A percentile compares a stretch with the other conserved stretches of the same genome.
phyloP scores from a whole-genome alignment of 2,888 invertebrate genomes.

The Panopea generosa region DNA sequence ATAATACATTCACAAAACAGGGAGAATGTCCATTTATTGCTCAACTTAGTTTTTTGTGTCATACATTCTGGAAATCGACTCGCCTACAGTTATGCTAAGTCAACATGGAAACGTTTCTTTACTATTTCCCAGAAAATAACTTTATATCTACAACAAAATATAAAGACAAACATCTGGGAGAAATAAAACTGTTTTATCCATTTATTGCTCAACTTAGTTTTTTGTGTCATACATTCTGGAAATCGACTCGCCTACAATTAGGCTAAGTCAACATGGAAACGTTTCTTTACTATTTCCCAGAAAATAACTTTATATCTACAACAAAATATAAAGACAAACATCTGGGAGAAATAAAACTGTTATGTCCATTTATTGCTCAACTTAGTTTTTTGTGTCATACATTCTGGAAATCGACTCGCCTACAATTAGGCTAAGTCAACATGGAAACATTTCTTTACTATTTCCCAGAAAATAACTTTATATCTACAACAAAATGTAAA shows the following conservation, averaged over 20 bases:
- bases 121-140: conserved; percentile 3
- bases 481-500: too few relatives aligned
- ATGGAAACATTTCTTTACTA: conserved; percentile 30
- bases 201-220: too few relatives aligned
- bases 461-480: too few relatives aligned
- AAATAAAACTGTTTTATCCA: too few relatives aligned
- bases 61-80: conserved; percentile 40
- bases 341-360: too few relatives aligned
- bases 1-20: too few relatives aligned
- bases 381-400: too few relatives aligned
- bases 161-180: too few relatives aligned
- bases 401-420: conserved; percentile 35
- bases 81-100: conserved; percentile 1
- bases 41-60: too few relatives aligned
- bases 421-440: conserved; percentile 14
- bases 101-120: conserved; percentile 43
- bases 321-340: not conserved
- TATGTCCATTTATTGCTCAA: too few relatives aligned
- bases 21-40: too few relatives aligned
- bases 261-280: conserved; percentile 36
- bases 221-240: conserved; percentile 34
- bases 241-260: conserved; percentile 21
- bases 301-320: not conserved
- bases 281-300: conserved; percentile 11
- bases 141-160: not conserved